phyloP scores from a whole-genome alignment of 2,113 vertebrate genomes.

The Cinclus cinclus region DNA sequence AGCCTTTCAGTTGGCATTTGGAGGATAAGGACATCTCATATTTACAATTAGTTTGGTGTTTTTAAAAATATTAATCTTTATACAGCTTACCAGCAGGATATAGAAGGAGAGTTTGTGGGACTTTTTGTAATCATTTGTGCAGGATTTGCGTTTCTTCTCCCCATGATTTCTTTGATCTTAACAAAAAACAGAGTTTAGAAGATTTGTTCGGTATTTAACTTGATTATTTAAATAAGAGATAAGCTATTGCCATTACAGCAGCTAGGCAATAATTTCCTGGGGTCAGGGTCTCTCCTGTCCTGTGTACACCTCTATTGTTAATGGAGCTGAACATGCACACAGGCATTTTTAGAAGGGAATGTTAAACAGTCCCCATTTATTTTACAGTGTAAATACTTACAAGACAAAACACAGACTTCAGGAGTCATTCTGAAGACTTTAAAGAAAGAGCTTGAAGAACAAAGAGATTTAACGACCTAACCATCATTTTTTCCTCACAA shows the following conservation, averaged over 20 bases:
- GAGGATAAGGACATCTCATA: background rate
- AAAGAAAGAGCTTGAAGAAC: background rate
- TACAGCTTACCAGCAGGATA: background rate
- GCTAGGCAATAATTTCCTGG: constrained; percentile 37
- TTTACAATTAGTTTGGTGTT: constrained; percentile 19
- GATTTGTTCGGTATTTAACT: constrained; percentile 47
- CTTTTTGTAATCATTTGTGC: background rate
- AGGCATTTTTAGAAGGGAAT: constrained; percentile 47
- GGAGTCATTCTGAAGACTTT: background rate
- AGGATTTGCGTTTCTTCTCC: background rate
- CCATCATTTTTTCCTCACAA: background rate
- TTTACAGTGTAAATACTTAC: constrained; percentile 59
- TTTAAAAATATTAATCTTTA: constrained; percentile 28
- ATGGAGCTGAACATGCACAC: constrained; percentile 36
- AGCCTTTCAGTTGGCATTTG: constrained; percentile 37
- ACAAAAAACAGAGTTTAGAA: constrained; percentile 21
- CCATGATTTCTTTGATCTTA: background rate
- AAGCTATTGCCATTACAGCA: constrained; percentile 20
- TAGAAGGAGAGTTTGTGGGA: background rate
- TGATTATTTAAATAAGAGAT: constrained; percentile 61
- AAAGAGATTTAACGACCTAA: constrained; percentile 18
- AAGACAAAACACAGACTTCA: constrained; percentile 49
- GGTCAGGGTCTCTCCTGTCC: constrained; percentile 26
- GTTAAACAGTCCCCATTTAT: constrained; percentile 57
- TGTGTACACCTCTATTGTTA: background rate